Evolutionary conservation across 2,113 vertebrate species (phyloP), one percentile per base, ranked within the genome.

Genomic region (Colistium nudipinnis): DNA sequence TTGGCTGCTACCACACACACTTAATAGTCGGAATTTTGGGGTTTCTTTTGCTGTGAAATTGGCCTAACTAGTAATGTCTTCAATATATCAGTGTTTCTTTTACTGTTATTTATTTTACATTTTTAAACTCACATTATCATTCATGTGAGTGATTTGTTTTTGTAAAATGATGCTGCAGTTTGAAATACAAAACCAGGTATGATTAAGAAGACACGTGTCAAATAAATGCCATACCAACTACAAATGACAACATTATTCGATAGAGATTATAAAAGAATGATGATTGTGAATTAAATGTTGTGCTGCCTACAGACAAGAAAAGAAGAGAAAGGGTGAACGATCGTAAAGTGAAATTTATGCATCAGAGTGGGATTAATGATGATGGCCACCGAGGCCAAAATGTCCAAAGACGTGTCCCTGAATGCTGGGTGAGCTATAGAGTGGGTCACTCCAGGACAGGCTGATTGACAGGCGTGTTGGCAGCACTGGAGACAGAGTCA

Each of bases 391-490:
- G 13, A 49, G 47, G 47, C 17, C 47, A 49, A 25, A 22, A 6
- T 27, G 25, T 27, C 27, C 13, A 27, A 47, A 24, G 45, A 4
- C 20, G 47, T 49, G 11, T 49, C 47, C 24, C 47, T 49, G 24
- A 16, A 10, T 27, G 47, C 47, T 25, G 24, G 22, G n/a, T n/a
- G 12, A 25, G 20, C 20, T 44, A 8, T 22, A 45, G 12, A 25
- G 45, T 22, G 20, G 45, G 45, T 49, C 24, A 49, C 27, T 24
- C 47, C 47, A 49, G 47, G 47, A 49, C 27, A 49, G 4, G 6
- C 5, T 49, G 47, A 49, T 49, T 51, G 48, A 51, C 48, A 51
- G 48, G 47, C 47, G 14, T 25, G 47, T 25, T 49, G 24, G 16
- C 47, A 25, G 20, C 22, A 44, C 1, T 44, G 19, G n/a, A 20